Base-by-base conservation (phyloP, 2,888 invertebrate species). In the Cybosia mesomella region DNA sequence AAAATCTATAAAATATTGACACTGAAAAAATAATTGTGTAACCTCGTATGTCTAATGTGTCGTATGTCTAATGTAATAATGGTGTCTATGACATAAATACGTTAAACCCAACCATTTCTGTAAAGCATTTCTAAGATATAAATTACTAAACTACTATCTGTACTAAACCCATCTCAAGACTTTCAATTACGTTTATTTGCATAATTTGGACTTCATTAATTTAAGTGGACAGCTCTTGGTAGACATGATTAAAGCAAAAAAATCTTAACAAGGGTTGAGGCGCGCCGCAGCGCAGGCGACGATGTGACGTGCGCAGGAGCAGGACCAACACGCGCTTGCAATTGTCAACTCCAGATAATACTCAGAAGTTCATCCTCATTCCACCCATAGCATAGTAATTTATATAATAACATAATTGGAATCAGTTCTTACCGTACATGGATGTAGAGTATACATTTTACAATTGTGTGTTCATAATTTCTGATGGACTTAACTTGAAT, bases 381-480 rank as follows among this genome's bases (percentile, higher is more conserved):
- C 39, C 53, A 62, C 34, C 54, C 15, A 49, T 49, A 49, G 49
- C 49, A 49, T 49, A 43, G 73, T 76, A 83, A 86, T 77, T 77
- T 68, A 70, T 73, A 83, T 86, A 84, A 86, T 86, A 81, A 80
- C 82, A 84, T 87, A 87, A 86, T 85, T 84, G 82, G 79, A 75
- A 73, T 64, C 65, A 68, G 64, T 72, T 68, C 77, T 71, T 57
- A 15, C 67, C 69, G 64, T 71, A 76, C 68, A 73, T 76, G 22
- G 22, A 36, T 34, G 7, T 34, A 10, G 22, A 24, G 53, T 54
- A 36, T 36, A 15, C 10, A 11, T 49, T 43, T 49, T 28, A 21
- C 34, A 53, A 54, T 53, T 22, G n/a, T 58, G 58, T 34, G 58
- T 32, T 58, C n/a, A 58, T 34, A 34, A 58, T 34, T n/a, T 58